These are phyloP conservation scores for Halcyon chelicuti DNA, from an alignment of 2,797 vertebrate species.

Conservation along the genomic window DNA sequence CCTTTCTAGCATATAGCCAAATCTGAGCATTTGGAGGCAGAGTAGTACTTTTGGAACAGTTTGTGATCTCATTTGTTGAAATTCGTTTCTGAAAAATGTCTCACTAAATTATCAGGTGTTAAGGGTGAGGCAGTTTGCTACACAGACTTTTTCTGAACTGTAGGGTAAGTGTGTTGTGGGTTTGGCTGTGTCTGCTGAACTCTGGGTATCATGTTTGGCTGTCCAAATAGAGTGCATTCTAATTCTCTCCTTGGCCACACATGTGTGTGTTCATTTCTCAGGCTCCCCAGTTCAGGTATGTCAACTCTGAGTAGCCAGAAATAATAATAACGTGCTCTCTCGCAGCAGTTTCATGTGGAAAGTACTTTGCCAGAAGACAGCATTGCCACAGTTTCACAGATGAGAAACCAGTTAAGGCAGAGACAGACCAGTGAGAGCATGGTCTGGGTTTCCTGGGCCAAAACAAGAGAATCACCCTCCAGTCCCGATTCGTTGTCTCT, in stretches of 20 bases:
- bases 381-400: neutral
- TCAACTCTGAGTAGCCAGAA: neutral
- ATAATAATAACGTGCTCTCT: neutral
- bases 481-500: neutral
- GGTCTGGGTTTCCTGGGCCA: neutral
- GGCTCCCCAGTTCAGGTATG: neutral
- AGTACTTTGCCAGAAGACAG: neutral
- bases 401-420: neutral
- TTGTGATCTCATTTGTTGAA: neutral
- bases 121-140: neutral
- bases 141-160: neutral
- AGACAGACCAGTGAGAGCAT: accelerated
- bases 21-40: neutral
- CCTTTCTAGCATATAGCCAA: neutral
- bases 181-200: neutral
- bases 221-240: neutral
- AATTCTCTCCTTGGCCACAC: accelerated
- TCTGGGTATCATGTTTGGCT: neutral
- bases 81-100: neutral
- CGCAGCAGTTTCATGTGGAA: neutral
- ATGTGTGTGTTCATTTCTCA: neutral
- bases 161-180: neutral
- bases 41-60: neutral
- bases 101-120: neutral
- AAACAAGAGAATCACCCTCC: neutral